These are phyloP conservation scores for Vimba vimba DNA, from an alignment of 2,113 vertebrate genomes.

Conservation along the genomic window DNA sequence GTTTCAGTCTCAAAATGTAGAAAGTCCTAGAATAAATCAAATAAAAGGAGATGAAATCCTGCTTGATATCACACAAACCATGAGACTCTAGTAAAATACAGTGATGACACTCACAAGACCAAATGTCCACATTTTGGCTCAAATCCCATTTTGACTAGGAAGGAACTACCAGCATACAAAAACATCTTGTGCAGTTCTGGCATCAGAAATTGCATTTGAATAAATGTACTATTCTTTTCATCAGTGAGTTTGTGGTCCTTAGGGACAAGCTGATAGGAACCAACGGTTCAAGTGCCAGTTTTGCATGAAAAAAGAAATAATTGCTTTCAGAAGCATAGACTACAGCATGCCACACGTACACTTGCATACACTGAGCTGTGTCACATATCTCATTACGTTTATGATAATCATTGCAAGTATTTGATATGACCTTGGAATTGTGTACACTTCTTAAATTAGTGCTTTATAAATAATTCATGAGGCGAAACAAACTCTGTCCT, in stretches of 20 bases:
- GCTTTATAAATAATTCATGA: slow-evolving; percentile 12
- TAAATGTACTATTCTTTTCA: background rate
- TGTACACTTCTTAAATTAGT: background rate
- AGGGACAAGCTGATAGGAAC: slow-evolving; percentile 13
- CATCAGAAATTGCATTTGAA: slow-evolving; percentile 27
- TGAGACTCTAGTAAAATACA: background rate
- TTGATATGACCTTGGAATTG: slow-evolving; percentile 26
- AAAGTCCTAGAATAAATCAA: slow-evolving; percentile 49
- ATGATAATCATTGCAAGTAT: slow-evolving; percentile 25
- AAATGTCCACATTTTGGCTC: background rate
- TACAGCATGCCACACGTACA: background rate
- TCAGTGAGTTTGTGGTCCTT: background rate
- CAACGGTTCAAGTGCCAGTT: slow-evolving; percentile 9
- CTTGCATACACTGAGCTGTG: background rate
- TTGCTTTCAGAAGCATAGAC: background rate
- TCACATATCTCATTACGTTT: background rate
- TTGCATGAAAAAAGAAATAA: background rate
- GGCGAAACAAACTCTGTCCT: slow-evolving; percentile 1
- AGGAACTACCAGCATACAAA: background rate
- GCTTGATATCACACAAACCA: background rate
- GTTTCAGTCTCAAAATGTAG: background rate
- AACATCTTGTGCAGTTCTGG: background rate
- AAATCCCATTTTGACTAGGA: background rate
- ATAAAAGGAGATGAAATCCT: slow-evolving; percentile 31
- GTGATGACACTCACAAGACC: background rate